Percentiles rank a stretch among this genome's conserved stretches.
phyloP scores from a whole-genome alignment of 2,113 vertebrate species.

The Engystomops pustulosus region DNA sequence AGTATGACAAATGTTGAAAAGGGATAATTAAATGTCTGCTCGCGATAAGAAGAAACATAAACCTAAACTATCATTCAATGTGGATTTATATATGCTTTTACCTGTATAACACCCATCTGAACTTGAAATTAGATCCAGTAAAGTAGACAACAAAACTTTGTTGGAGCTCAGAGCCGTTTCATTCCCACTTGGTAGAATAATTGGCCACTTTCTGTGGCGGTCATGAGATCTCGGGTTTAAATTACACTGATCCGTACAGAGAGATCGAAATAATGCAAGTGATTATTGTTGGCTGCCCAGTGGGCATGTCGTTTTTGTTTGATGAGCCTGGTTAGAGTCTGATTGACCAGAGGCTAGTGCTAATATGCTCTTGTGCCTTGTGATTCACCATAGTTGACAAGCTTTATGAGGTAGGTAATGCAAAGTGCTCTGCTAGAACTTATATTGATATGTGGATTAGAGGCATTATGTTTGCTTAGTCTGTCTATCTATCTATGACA shows the following conservation, averaged over 20 bases:
- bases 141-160: background rate
- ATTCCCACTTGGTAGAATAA: background rate
- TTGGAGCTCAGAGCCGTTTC: background rate
- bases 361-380: background rate
- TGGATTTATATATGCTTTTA: background rate
- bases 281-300: slow-evolving; percentile 29
- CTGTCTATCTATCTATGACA: background rate
- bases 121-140: background rate
- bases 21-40: too few relatives aligned
- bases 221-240: slow-evolving; percentile 3
- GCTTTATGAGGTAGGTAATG: background rate
- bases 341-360: background rate
- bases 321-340: slow-evolving; percentile 27
- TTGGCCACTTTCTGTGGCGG: background rate
- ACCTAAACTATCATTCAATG: background rate
- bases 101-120: background rate
- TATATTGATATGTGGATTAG: background rate
- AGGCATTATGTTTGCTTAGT: background rate
- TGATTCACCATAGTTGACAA: background rate
- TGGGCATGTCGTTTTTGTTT: slow-evolving; percentile 15
- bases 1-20: too few relatives aligned
- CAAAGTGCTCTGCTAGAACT: background rate
- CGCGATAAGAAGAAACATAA: background rate
- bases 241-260: background rate
- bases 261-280: slow-evolving; percentile 24